Evolutionary conservation across 2,888 invertebrate species (phyloP), one percentile per base, ranked within the genome.

Genomic region (Lordiphosa fenestrarum): DNA sequence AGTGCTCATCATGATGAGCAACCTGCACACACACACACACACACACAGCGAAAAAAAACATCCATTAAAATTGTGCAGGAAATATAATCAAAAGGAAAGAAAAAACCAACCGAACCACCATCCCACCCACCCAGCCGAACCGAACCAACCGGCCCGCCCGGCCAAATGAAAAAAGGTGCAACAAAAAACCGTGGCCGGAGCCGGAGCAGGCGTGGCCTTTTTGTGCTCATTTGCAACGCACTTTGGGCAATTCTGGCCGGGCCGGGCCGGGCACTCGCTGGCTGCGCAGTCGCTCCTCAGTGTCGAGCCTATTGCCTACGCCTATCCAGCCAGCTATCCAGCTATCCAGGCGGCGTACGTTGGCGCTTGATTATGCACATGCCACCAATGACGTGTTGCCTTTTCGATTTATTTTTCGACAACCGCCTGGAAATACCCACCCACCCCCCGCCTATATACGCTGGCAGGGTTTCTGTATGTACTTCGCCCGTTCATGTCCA

Each of bases 201-300:
- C 30, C 42, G 21, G 9, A 71, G 71, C 88, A 72, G 88, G 86
- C 86, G 86, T 86, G 88, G 87, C 86, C 87, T 87, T 86, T 86
- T 86, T 87, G 75, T 69, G 66, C 84, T 75, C 81, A 85, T 85
- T 85, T 81, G 66, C 73, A 64, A 85, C 85, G 81, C 87, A 86
- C 87, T 85, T 86, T 87, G 69, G 69, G 68, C 78, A 65, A 61
- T 62, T 69, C 56, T 58, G 39, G 58, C 23, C 38, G 15, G 35
- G 19, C 33, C 47, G 40, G 33, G 19, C 19, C 19, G 2, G 3
- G 23, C 39, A 35, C 13, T 15, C 40, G 42, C 35, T 50, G 54
- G 49, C 72, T 62, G 69, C 81, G 73, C 76, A 80, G 64, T 72
- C 73, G 56, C 53, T 30, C 25, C 15, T 58, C 62, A 66, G 66